Conservation (phyloP, 2,888 invertebrate species). For the Rhingia campestris region DNA sequence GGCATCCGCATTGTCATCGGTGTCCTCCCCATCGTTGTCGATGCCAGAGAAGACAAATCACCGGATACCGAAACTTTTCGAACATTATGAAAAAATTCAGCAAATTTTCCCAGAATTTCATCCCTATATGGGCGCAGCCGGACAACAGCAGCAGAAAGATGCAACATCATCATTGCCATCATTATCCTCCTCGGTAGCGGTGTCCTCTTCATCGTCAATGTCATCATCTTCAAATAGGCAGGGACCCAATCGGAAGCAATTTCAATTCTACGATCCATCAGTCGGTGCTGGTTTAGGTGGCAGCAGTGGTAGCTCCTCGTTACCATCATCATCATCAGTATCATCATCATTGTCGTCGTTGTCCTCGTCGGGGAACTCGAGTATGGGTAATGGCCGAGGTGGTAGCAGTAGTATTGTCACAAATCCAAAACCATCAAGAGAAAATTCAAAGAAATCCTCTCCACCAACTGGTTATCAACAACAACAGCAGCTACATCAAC, state of each 20-base stretch:
- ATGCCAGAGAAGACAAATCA: conserved; percentile 77
- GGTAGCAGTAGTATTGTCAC: conserved; percentile 75
- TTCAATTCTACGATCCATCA: conserved; percentile 72
- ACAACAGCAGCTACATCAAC: conserved; percentile 79
- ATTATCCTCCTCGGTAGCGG: conserved; percentile 58
- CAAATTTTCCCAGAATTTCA: conserved; percentile 89
- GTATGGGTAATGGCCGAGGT: conserved; percentile 71
- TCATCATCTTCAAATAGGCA: conserved; percentile 63
- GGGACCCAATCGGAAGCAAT: conserved; percentile 71
- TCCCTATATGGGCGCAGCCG: conserved; percentile 81
- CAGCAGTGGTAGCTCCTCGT: conserved; percentile 58
- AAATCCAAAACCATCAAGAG: conserved; percentile 80
- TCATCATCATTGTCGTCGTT: not conserved
- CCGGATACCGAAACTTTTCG: conserved; percentile 88
- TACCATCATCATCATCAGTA: conserved; percentile 24
- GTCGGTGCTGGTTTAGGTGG: conserved; percentile 58
- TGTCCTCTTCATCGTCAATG: conserved; percentile 40
- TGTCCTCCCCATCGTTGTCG: conserved; percentile 57
- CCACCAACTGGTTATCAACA: conserved; percentile 78
- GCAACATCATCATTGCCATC: conserved; percentile 68
- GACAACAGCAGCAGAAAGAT: conserved; percentile 60
- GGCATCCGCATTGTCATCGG: conserved; percentile 44
- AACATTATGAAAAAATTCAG: conserved; percentile 89
- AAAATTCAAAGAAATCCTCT: conserved; percentile 81
- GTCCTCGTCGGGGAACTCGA: conserved; percentile 24